These are phyloP conservation scores for Drosophila kambysellisi DNA, from an alignment of 2,888 invertebrate genomes.

Conservation along the genomic window DNA sequence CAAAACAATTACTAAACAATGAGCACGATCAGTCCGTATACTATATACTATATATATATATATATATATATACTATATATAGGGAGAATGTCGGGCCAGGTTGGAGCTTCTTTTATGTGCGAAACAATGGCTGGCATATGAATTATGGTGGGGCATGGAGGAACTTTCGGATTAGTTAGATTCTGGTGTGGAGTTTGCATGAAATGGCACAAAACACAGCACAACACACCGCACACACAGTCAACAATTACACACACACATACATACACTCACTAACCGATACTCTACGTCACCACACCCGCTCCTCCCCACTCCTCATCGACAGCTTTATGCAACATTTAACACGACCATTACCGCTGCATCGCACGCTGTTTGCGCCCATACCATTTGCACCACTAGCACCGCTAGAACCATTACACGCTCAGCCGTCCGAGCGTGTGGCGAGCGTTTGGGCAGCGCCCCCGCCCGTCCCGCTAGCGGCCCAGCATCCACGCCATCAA, in stretches of 20 bases:
- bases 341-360: constrained; percentile 79
- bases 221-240: constrained; percentile 15
- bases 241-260: background rate
- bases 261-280: constrained; percentile 31
- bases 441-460: constrained; percentile 72
- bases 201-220: constrained; percentile 43
- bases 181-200: constrained; percentile 57
- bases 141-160: constrained; percentile 64
- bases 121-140: constrained; percentile 73
- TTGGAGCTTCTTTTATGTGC: constrained; percentile 66
- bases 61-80: constrained; percentile 10
- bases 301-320: constrained; percentile 27
- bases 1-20: constrained; percentile 72
- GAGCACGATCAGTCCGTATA: constrained; percentile 66
- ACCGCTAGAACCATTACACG: constrained; percentile 71
- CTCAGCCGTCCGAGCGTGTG: constrained; percentile 68
- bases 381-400: constrained; percentile 74
- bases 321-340: constrained; percentile 81
- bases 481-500: constrained; percentile 39
- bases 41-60: constrained; percentile 26
- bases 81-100: constrained; percentile 24
- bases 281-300: constrained; percentile 34
- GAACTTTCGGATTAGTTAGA: constrained; percentile 37
- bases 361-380: constrained; percentile 76
- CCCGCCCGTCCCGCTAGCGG: constrained; percentile 59